These are phyloP conservation scores for Euthynnus affinis DNA, from an alignment of 2,797 vertebrate species.

Conservation along the genomic window DNA sequence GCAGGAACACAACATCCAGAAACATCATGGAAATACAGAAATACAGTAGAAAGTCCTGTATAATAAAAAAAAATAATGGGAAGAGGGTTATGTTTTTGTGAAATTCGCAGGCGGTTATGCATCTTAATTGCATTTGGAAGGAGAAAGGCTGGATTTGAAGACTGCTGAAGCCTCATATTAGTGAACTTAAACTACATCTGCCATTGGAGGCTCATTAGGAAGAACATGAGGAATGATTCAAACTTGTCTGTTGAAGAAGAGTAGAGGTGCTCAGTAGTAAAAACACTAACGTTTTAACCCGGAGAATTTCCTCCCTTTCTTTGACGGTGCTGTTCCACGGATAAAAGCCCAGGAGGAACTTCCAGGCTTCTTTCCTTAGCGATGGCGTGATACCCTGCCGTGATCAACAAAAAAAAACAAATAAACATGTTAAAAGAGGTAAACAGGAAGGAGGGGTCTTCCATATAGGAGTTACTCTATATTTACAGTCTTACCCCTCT, in stretches of 20 bases:
- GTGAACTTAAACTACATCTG: no score
- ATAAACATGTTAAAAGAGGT: not conserved
- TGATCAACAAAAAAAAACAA: no score
- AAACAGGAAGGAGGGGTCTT: not conserved
- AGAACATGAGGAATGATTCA: not conserved
- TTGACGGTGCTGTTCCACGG: constrained; percentile 89
- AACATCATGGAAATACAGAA: no score
- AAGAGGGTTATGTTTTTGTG: no score
- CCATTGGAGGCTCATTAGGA: not conserved
- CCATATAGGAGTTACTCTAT: not conserved
- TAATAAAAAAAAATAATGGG: no score
- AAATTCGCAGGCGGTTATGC: no score
- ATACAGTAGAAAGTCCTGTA: no score
- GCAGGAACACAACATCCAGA: no score
- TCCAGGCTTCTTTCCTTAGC: constrained; percentile 91
- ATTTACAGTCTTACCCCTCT: constrained; percentile 87
- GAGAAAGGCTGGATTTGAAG: no score
- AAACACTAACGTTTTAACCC: constrained; percentile 88
- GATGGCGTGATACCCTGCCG: constrained; percentile 87
- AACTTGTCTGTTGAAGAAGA: no score
- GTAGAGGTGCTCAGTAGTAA: not conserved
- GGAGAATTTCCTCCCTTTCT: constrained; percentile 89
- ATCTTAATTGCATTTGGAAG: no score
- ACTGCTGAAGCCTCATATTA: no score
- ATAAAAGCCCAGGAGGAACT: constrained; percentile 92